These are phyloP conservation scores for Drosophila bunnanda DNA, from an alignment of 2,888 invertebrate genomes.

Conservation along the genomic window DNA sequence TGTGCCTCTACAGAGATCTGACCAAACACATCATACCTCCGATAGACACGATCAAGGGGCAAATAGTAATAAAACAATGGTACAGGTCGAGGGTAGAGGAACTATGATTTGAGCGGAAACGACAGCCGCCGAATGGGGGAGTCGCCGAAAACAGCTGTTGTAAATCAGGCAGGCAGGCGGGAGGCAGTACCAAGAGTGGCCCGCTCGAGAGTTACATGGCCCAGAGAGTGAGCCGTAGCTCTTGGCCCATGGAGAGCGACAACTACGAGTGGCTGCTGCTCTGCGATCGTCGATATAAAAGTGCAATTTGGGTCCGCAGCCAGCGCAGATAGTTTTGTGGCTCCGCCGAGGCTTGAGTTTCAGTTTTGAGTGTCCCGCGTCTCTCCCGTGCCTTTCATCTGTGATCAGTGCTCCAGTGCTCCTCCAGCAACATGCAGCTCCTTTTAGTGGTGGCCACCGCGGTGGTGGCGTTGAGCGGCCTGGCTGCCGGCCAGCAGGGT, in stretches of 20 bases:
- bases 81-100: conserved; percentile 70
- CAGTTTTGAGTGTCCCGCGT: conserved; percentile 35
- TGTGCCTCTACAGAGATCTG: accelerated
- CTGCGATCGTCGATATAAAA: conserved; percentile 69
- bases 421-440: conserved; percentile 64
- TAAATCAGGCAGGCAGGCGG: conserved; percentile 67
- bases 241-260: conserved; percentile 30
- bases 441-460: conserved; percentile 75
- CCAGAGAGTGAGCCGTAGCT: conserved; percentile 13
- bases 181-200: conserved; percentile 7
- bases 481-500: conserved; percentile 79
- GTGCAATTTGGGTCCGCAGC: conserved; percentile 73
- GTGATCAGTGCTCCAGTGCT: conserved; percentile 36
- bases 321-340: conserved; percentile 75
- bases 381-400: conserved; percentile 3
- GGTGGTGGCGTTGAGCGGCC: conserved; percentile 66
- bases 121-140: conserved; percentile 49
- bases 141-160: conserved; percentile 57
- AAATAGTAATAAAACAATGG: conserved; percentile 51
- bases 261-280: conserved; percentile 32
- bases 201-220: conserved; percentile 11
- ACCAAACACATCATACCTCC: neutral
- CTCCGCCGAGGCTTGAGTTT: conserved; percentile 68
- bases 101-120: conserved; percentile 64
- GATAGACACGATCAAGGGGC: neutral